Evolutionary conservation across 2,888 invertebrate species (phyloP).

Genomic region (Synanthedon vespiformis): DNA sequence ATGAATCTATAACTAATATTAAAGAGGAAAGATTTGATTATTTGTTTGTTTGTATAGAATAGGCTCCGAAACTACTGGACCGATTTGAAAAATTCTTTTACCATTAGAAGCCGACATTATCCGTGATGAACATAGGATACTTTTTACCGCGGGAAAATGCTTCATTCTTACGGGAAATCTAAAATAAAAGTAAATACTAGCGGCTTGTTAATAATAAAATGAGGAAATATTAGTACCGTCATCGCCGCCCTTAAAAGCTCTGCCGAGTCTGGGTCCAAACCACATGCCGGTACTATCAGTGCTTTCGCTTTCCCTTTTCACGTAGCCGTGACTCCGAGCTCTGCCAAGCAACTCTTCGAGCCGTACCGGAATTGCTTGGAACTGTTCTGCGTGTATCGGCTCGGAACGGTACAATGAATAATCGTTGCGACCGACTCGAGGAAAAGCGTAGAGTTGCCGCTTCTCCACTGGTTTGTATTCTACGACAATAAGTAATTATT

Average conservation of each 20-base stretch:
- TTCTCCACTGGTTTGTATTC: constrained; percentile 39
- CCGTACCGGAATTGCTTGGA: constrained; percentile 14
- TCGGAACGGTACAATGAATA: constrained; percentile 12
- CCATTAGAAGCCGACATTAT: no score
- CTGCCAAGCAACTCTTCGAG: constrained; percentile 14
- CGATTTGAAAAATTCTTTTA: no score
- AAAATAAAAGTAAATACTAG: no score
- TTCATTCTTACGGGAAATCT: no score
- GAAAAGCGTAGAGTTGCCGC: constrained; percentile 51
- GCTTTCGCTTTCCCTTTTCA: constrained; percentile 19
- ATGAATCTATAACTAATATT: no score
- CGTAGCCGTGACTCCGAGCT: constrained; percentile 9
- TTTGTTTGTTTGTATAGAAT: no score
- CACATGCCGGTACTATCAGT: constrained; percentile 61
- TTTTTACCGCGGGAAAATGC: no score
- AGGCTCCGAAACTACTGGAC: no score
- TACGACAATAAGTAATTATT: constrained; percentile 7
- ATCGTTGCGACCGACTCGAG: constrained; percentile 48
- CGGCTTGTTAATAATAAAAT: no score
- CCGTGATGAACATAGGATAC: no score
- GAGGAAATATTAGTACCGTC: no score
- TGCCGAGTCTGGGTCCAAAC: constrained; percentile 77
- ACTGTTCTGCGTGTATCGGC: constrained; percentile 7
- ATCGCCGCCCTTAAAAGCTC: constrained; percentile 46
- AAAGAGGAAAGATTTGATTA: no score